Percentiles rank a stretch among this genome's conserved stretches.
These are phyloP conservation scores for Crematogaster levior DNA, from an alignment of 2,888 invertebrate genomes.

Conservation along the genomic window DNA sequence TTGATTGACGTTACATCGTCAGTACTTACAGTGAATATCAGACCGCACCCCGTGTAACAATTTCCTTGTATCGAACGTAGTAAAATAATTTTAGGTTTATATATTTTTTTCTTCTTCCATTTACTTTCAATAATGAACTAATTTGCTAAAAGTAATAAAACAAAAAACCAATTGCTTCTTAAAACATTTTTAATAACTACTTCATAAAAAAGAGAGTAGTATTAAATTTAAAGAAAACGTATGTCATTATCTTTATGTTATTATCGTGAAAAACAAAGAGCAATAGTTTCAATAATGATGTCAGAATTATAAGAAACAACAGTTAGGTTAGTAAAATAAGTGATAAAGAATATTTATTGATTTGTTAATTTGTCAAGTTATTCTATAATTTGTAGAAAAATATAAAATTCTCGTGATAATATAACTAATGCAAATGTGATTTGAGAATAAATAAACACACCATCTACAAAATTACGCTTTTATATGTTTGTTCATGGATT, in stretches of 20 bases:
- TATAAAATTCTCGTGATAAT: neutral
- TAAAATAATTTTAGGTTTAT: no score
- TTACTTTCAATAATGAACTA: neutral
- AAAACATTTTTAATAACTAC: neutral
- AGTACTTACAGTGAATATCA: no score
- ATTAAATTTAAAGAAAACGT: neutral
- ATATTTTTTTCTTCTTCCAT: neutral
- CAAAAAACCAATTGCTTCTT: neutral
- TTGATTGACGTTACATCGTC: no score
- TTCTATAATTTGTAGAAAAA: neutral
- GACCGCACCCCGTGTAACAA: no score
- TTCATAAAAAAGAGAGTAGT: neutral
- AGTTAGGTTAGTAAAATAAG: neutral
- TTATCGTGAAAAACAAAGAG: neutral
- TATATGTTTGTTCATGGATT: neutral
- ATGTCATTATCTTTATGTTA: neutral
- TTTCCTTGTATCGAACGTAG: neutral
- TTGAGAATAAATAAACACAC: neutral
- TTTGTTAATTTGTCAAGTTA: neutral
- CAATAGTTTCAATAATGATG: neutral
- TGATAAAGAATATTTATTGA: neutral
- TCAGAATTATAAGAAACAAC: neutral
- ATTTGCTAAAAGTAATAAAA: conserved; percentile 3
- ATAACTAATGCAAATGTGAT: neutral
- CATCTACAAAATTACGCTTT: neutral